A percentile compares a stretch with the other conserved stretches of the same genome.
Evolutionary conservation across 1,140 invertebrate species (phyloP).

Genomic region (Papilio xuthus): DNA sequence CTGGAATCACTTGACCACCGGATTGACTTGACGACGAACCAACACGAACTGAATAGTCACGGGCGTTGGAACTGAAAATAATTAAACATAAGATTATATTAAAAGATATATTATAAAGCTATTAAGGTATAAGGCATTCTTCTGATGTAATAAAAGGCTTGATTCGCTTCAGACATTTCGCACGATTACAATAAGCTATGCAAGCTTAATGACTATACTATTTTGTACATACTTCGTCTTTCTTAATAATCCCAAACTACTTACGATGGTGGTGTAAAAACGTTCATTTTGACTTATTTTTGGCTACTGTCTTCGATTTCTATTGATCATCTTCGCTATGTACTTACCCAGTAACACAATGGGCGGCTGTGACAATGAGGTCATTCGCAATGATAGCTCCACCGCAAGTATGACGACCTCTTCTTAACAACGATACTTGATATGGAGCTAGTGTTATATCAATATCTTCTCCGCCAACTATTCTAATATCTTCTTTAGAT

Average conservation of each 20-base stretch:
- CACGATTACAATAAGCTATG: no score
- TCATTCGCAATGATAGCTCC: constrained; percentile 83
- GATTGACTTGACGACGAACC: constrained; percentile 63
- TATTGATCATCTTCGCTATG: not conserved
- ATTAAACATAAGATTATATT: not conserved
- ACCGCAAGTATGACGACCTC: constrained; percentile 83
- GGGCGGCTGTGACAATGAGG: constrained; percentile 86
- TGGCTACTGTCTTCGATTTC: no score
- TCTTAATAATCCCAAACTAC: no score
- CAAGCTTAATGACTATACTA: no score
- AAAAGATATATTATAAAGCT: no score
- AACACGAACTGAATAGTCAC: constrained; percentile 58
- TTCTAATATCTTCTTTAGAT: constrained; percentile 54
- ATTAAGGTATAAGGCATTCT: no score
- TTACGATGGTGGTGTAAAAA: no score
- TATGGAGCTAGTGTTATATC: constrained; percentile 81
- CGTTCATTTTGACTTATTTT: not conserved
- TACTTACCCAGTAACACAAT: constrained; percentile 81
- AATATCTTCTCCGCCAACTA: constrained; percentile 71
- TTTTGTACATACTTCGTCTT: no score
- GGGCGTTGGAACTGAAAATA: constrained; percentile 49
- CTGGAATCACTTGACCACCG: constrained; percentile 60
- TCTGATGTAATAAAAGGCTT: no score
- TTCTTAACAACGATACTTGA: constrained; percentile 82
- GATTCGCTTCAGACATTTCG: no score